These are phyloP conservation scores for Tribolium freemani DNA, from an alignment of 2,888 invertebrate species.

Conservation along the genomic window DNA sequence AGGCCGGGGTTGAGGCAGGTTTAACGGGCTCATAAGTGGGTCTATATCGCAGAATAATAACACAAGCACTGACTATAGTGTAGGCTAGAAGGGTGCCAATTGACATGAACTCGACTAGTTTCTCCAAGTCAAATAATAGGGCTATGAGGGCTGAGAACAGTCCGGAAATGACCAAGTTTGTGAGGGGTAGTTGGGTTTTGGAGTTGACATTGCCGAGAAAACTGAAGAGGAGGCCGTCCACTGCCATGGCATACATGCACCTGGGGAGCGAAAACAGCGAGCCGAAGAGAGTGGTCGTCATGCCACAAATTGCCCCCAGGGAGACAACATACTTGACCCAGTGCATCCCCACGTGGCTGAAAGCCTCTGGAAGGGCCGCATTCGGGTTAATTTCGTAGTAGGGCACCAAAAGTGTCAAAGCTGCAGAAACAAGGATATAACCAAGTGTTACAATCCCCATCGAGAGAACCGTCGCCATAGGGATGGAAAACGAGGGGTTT, in stretches of 20 bases:
- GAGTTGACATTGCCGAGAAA: slow-evolving; percentile 80
- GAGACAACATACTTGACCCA: slow-evolving; percentile 91
- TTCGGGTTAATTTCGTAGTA: slow-evolving; percentile 81
- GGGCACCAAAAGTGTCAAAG: slow-evolving; percentile 86
- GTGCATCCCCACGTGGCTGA: slow-evolving; percentile 79
- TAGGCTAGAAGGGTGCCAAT: slow-evolving; percentile 91
- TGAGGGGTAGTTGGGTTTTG: slow-evolving; percentile 85
- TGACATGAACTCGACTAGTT: slow-evolving; percentile 94
- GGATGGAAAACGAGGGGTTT: slow-evolving; percentile 84
- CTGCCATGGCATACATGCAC: slow-evolving; percentile 92
- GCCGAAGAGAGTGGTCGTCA: slow-evolving; percentile 90
- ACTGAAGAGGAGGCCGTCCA: slow-evolving; percentile 87
- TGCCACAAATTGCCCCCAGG: slow-evolving; percentile 90
- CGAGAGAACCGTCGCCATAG: slow-evolving; percentile 85
- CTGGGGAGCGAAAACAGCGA: slow-evolving; percentile 86
- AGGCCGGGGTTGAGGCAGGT: slow-evolving; percentile 60
- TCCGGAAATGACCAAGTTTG: slow-evolving; percentile 84
- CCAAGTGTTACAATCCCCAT: slow-evolving; percentile 85
- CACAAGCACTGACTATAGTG: slow-evolving; percentile 91
- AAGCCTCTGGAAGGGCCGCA: slow-evolving; percentile 86
- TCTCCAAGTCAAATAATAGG: slow-evolving; percentile 87
- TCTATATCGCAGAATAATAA: slow-evolving; percentile 86
- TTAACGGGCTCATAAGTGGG: slow-evolving; percentile 56
- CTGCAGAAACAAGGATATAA: slow-evolving; percentile 86
- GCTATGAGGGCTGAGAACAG: slow-evolving; percentile 83